Conservation (phyloP, 2,888 invertebrate species). For the Eremobia ochroleuca region DNA sequence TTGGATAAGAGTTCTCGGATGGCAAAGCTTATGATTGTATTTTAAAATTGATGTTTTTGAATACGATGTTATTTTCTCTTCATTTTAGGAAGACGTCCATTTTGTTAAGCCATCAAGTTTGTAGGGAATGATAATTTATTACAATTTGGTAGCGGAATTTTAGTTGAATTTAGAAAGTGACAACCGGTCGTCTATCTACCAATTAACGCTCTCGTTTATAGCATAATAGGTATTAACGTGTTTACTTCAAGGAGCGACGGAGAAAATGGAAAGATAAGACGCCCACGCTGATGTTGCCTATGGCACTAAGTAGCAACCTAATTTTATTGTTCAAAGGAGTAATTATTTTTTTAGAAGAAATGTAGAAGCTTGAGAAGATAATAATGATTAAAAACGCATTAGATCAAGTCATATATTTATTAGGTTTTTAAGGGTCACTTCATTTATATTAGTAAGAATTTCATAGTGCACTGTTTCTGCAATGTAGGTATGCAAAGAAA, state of each 20-base stretch:
- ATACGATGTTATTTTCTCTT: background rate
- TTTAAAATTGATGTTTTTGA: background rate
- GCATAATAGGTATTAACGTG: conserved; percentile 20
- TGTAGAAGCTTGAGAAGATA: too few relatives aligned
- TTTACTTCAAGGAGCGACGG: conserved; percentile 12
- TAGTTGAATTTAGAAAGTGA: conserved; percentile 8
- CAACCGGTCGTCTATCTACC: background rate
- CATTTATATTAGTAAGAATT: background rate
- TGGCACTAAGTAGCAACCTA: background rate
- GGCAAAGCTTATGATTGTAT: background rate
- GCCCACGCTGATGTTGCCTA: background rate
- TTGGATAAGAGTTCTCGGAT: conserved; percentile 16
- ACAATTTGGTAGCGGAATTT: conserved; percentile 1
- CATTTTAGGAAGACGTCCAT: background rate
- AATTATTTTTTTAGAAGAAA: background rate
- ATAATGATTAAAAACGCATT: background rate
- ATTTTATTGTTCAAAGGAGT: background rate
- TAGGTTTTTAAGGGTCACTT: background rate
- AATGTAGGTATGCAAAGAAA: background rate
- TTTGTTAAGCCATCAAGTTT: background rate
- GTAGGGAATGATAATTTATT: conserved; percentile 1
- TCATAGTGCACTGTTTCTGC: background rate
- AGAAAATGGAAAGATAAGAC: conserved; percentile 15
- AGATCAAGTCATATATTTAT: background rate
- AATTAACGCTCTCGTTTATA: conserved; percentile 25